A percentile compares a stretch with the other conserved stretches of the same genome.
Evolutionary conservation across 2,113 vertebrate genomes (phyloP).

Genomic region (Empidonax alnorum): DNA sequence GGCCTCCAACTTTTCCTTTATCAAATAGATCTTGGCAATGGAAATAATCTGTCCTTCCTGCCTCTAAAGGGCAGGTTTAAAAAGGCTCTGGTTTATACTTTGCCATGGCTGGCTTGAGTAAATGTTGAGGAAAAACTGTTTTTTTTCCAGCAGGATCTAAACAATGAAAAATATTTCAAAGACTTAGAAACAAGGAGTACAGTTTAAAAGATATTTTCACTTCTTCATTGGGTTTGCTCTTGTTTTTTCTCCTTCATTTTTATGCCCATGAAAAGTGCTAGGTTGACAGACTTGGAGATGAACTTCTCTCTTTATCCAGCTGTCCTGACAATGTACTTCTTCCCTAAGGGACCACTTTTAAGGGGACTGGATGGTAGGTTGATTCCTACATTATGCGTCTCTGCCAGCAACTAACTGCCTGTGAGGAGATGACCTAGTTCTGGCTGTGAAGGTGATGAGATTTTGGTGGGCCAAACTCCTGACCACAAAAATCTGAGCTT

Average conservation of each 20-base stretch:
- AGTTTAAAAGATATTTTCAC: neutral
- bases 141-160: neutral
- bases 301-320: constrained; percentile 41
- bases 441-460: constrained; percentile 31
- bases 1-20: neutral
- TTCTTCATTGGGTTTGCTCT: neutral
- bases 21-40: neutral
- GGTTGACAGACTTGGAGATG: constrained; percentile 26
- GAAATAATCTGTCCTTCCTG: neutral
- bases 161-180: neutral
- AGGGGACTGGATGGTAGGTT: constrained; percentile 38
- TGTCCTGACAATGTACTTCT: constrained; percentile 34
- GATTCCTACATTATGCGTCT: constrained; percentile 12
- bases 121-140: neutral
- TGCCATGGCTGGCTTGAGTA: neutral
- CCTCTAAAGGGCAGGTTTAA: neutral
- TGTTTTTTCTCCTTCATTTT: constrained; percentile 40
- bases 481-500: neutral
- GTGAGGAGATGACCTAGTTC: constrained; percentile 40
- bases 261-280: constrained; percentile 11
- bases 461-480: neutral
- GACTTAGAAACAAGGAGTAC: neutral
- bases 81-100: neutral
- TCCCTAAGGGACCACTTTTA: constrained; percentile 46
- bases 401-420: constrained; percentile 46